phyloP scores from a whole-genome alignment of 1,140 invertebrate genomes.

The Brachystomella parvula region DNA sequence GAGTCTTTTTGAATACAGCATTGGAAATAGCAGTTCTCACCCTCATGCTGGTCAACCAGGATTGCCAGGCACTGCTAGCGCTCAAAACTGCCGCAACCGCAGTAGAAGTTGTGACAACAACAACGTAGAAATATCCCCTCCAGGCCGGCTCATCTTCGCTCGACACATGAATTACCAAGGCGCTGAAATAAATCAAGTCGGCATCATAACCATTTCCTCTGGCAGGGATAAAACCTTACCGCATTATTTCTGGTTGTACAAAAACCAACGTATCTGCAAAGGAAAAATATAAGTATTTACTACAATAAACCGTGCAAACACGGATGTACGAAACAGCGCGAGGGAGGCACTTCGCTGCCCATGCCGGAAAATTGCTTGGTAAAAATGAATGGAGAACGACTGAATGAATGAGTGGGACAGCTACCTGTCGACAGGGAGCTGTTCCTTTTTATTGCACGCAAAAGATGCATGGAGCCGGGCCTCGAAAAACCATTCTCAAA shows the following conservation, averaged over 20 bases:
- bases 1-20: slow-evolving; percentile 79
- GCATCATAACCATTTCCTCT: slow-evolving; percentile 51
- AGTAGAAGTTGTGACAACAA: slow-evolving; percentile 65
- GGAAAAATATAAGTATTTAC: no score
- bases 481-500: no score
- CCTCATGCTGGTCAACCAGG: slow-evolving; percentile 83
- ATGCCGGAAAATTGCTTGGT: no score
- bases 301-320: no score
- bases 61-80: slow-evolving; percentile 78
- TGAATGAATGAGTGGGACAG: no score
- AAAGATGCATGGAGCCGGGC: no score
- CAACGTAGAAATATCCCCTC: slow-evolving; percentile 77
- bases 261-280: slow-evolving; percentile 57
- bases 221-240: slow-evolving; percentile 35
- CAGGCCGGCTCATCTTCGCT: slow-evolving; percentile 45
- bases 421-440: no score
- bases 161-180: background rate
- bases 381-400: no score
- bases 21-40: slow-evolving; percentile 85
- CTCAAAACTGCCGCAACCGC: slow-evolving; percentile 80
- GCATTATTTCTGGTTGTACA: slow-evolving; percentile 47
- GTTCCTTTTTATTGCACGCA: no score
- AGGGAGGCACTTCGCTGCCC: no score
- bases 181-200: background rate
- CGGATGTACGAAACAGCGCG: no score